Base-by-base conservation (phyloP, 2,113 vertebrate species). In the Ptyas mucosa region DNA sequence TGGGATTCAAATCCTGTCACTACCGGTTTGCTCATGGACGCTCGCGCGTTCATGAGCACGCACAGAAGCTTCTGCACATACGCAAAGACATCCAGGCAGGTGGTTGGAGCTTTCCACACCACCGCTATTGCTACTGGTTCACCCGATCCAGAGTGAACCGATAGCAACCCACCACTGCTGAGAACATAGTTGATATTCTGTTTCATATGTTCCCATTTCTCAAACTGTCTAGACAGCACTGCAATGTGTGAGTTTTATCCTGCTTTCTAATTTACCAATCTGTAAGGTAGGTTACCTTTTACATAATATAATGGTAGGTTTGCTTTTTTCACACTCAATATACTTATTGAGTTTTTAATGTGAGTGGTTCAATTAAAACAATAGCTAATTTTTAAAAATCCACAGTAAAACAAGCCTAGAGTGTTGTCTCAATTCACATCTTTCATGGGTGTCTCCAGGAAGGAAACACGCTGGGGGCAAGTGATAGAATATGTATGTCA, bases 131-230 rank as follows among this genome's bases (percentile, higher is more conserved):
- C 43, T 43, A 43, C 43, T 3, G 5, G 43, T 46, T 46, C 5
- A 4, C 43, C 3, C 43, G 5, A 46, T 46, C 43, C 43, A 46
- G 43, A 46, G 43, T 4, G 5, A 46, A 46, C 43, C 43, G 43
- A 4, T 46, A 46, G 43, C 43, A 46, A 46, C 3, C 5, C 43
- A 46, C 43, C 43, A 46, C 43, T 46, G 5, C 0, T 46, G 43
- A 46, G 43, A 46, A 46, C 5, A 46, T 4, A 46, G 43, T 46
- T 46, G n/a, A n/a, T n/a, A n/a, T n/a, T n/a, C n/a, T n/a, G n/a
- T n/a, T n/a, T n/a, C n/a, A n/a, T n/a, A n/a, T 46, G 97, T 90
- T 96, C 97, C 94, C 93, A 0, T 97, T 98, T 97, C 97, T 97
- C 95, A 97, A 97, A 97, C 97, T 97, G 97, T 43, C 94, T 90